phyloP scores from a whole-genome alignment of 2,888 invertebrate genomes.

The Perithous albicinctus region DNA sequence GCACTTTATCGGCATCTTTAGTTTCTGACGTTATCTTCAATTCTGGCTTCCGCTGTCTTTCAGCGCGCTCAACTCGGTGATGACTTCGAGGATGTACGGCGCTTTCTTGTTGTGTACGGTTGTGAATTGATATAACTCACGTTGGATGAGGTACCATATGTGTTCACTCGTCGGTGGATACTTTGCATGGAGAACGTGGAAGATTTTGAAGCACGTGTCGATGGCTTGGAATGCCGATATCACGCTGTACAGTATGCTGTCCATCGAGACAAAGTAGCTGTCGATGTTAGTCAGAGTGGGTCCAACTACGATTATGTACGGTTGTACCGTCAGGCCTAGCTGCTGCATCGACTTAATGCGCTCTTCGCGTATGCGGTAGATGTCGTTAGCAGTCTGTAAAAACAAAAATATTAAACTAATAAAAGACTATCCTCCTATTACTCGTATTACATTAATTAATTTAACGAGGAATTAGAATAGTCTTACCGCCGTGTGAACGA shows the following conservation, averaged over 20 bases:
- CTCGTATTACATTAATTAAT: too few species aligned
- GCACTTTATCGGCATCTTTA: not conserved
- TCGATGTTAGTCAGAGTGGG: constrained; percentile 30
- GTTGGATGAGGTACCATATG: constrained; percentile 60
- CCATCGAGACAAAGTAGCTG: constrained; percentile 33
- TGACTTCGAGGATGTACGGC: constrained; percentile 26
- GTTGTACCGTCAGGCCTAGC: constrained; percentile 40
- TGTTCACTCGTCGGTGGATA: constrained; percentile 58
- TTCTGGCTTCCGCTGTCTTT: not conserved
- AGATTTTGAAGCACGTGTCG: too few species aligned
- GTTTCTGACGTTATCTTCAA: not conserved
- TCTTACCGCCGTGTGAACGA: constrained; percentile 42
- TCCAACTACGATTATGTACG: constrained; percentile 45
- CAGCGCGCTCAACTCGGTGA: constrained; percentile 30
- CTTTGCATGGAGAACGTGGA: constrained; percentile 51
- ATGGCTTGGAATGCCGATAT: constrained; percentile 44
- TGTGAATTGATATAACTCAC: constrained; percentile 45
- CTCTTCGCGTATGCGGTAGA: not conserved
- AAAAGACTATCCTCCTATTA: too few species aligned
- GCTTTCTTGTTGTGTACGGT: constrained; percentile 1
- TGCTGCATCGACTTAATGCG: constrained; percentile 14
- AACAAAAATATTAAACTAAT: too few species aligned
- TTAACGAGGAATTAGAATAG: constrained; percentile 2
- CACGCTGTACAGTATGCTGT: constrained; percentile 33
- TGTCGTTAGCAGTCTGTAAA: constrained; percentile 27